These are phyloP conservation scores for Andrena praecox DNA, from an alignment of 2,888 invertebrate species.

Conservation along the genomic window DNA sequence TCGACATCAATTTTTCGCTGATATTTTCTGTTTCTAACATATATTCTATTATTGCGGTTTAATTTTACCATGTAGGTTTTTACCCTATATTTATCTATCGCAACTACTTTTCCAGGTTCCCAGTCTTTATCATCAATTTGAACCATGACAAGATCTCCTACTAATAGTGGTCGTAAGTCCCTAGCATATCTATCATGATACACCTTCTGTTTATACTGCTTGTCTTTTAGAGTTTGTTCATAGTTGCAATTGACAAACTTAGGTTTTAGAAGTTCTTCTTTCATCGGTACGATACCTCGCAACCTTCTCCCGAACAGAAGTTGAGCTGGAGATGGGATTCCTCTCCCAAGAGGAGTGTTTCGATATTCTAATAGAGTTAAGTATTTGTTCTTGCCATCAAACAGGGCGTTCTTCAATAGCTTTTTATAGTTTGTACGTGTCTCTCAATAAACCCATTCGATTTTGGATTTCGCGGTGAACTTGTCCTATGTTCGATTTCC, in stretches of 20 bases:
- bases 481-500: neutral
- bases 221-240: constrained; percentile 16
- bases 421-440: neutral
- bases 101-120: neutral
- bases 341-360: neutral
- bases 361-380: neutral
- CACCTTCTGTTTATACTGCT: neutral
- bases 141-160: neutral
- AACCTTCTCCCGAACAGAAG: neutral
- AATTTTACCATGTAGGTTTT: neutral
- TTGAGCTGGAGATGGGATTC: neutral
- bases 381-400: neutral
- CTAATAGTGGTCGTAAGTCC: neutral
- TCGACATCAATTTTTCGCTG: neutral
- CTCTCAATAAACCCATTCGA: neutral
- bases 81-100: neutral
- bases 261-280: neutral
- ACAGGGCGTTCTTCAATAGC: neutral
- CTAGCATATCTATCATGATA: constrained; percentile 2
- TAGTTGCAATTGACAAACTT: neutral
- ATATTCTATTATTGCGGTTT: neutral
- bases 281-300: neutral
- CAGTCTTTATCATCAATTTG: neutral
- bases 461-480: neutral
- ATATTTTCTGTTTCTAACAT: neutral